A percentile compares a stretch with the other conserved stretches of the same genome.
Conservation (phyloP, 2,113 vertebrate genomes). For the Silurus glanis region DNA sequence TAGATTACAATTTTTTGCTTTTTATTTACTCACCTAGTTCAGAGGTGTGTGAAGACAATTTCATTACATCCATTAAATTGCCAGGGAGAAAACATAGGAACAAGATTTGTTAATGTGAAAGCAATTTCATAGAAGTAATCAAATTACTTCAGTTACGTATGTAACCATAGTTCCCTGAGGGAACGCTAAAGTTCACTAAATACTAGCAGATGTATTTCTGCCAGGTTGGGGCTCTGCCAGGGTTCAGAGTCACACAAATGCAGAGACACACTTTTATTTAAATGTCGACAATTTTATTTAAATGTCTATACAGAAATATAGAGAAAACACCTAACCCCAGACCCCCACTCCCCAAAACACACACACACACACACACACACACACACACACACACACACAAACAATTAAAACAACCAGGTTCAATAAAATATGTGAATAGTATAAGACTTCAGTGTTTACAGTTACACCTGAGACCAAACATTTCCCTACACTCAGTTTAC, state of each 20-base stretch:
- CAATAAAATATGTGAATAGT: background rate
- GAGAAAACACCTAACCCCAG: no score
- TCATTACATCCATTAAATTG: background rate
- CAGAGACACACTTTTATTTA: no score
- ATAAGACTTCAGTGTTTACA: background rate
- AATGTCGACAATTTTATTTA: no score
- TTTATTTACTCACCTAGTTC: background rate
- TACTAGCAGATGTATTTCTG: no score
- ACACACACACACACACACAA: no score
- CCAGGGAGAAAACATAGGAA: background rate
- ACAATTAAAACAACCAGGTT: background rate
- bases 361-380: no score
- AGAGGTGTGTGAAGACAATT: background rate
- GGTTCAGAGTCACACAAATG: no score
- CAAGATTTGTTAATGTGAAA: background rate
- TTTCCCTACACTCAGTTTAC: background rate
- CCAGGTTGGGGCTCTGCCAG: no score
- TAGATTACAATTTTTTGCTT: background rate
- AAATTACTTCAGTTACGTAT: background rate
- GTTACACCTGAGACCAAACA: background rate
- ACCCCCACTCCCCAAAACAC: no score
- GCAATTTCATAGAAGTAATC: background rate
- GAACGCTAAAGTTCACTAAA: no score
- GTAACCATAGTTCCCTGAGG: no score
- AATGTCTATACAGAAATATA: no score